These are phyloP conservation scores for Drosophila lacicola DNA, from an alignment of 2,888 invertebrate genomes.

Conservation along the genomic window DNA sequence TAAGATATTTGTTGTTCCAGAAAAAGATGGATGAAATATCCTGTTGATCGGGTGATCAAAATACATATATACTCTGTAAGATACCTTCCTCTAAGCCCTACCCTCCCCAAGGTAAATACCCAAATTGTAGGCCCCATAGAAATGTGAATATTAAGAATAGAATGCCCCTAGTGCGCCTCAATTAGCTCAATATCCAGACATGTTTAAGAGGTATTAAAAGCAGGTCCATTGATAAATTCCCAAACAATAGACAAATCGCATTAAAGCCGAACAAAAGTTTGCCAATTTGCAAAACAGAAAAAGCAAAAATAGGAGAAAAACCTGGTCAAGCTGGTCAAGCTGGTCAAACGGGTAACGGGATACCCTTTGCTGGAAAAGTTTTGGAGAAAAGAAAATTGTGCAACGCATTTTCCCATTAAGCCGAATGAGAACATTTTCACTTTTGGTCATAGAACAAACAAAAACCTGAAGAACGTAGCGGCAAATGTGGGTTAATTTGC, in stretches of 20 bases:
- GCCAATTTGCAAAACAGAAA: constrained; percentile 23
- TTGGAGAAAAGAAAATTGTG: constrained; percentile 46
- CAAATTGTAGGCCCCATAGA: no score
- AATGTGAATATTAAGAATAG: not conserved
- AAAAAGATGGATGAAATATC: no score
- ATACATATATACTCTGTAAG: no score
- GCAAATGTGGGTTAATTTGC: constrained; percentile 77
- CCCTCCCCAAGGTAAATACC: no score
- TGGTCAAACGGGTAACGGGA: constrained; percentile 17
- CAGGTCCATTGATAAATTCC: constrained; percentile 27
- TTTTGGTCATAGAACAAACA: constrained; percentile 17
- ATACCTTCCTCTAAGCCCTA: no score
- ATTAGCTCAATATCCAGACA: constrained; percentile 18
- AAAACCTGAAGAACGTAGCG: constrained; percentile 39
- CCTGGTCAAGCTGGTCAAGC: constrained; percentile 11
- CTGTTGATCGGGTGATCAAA: no score
- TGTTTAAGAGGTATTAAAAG: constrained; percentile 5
- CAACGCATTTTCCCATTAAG: constrained; percentile 52
- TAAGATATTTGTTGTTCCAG: no score
- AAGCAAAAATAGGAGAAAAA: not conserved
- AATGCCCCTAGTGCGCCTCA: not conserved
- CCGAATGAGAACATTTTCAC: constrained; percentile 46
- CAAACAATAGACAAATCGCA: constrained; percentile 22
- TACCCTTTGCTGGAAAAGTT: constrained; percentile 18
- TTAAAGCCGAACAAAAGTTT: constrained; percentile 53